These are phyloP conservation scores for Tauraco hartlaubi DNA, from an alignment of 2,797 vertebrate species.

Conservation along the genomic window DNA sequence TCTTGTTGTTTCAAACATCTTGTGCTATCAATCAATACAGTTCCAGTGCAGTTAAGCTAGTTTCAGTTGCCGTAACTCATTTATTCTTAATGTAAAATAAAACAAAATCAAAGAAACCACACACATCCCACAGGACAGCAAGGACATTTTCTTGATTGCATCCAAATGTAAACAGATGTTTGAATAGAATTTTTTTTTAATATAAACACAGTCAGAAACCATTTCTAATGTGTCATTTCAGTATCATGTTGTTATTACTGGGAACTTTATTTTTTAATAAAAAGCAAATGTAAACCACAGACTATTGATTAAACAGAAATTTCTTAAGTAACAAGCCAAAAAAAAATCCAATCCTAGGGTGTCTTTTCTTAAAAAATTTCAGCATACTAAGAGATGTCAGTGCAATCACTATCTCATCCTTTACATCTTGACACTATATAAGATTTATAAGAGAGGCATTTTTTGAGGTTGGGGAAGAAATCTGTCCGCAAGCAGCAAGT, in stretches of 20 bases:
- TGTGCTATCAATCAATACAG: neutral
- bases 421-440: neutral
- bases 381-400: neutral
- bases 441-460: neutral
- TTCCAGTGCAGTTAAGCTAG: neutral
- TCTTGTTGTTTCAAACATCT: neutral
- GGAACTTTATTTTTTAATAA: conserved; percentile 2
- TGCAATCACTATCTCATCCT: neutral
- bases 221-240: neutral
- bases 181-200: neutral
- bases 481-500: neutral
- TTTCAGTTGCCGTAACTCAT: neutral
- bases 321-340: neutral
- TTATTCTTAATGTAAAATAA: conserved; percentile 7
- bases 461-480: neutral
- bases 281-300: neutral
- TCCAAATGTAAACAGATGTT: conserved; percentile 38
- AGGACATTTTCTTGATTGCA: conserved; percentile 32
- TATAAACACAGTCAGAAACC: neutral
- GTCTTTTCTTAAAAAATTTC: neutral
- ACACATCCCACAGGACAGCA: neutral
- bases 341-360: neutral
- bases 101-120: neutral
- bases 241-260: neutral
- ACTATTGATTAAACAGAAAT: neutral